Base-by-base conservation (phyloP, 2,888 invertebrate genomes). In the Gastrophysa polygoni region DNA sequence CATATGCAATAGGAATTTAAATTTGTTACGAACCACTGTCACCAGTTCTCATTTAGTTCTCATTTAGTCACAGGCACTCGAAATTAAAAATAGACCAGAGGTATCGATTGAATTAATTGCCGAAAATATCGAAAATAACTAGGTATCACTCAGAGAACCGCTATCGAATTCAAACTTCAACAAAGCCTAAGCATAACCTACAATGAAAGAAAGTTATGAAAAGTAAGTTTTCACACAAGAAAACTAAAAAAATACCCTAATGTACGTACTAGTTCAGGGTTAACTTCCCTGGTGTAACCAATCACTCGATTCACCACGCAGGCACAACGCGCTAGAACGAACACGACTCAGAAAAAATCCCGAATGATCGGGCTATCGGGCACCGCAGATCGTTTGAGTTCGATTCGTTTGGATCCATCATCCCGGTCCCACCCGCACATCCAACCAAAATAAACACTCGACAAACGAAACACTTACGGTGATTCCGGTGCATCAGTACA, bases 381-480 rank as follows among this genome's bases (percentile, higher is more conserved):
- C n/a, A n/a, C n/a, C 7, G 24, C 7, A 24, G 24, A 5, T 24
- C 7, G 7, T 3, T 24, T 5, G 24, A 3, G 38, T 38, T 38
- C 38, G 38, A 38, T 38, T 38, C 38, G 38, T 38, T 6, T 24
- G 24, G 24, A 24, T 5, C 7, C 24, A 24, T 24, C 32, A 32
- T 4, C 2, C n/a, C 3, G 14, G 14, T 14, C 3, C 38, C 3
- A n/a, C n/a, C n/a, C 38, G 6, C n/a, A n/a, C n/a, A 2, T 14
- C 38, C n/a, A 38, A 38, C 38, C n/a, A 43, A 64, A 59, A 50
- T 49, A 49, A 55, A 34, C 50, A 63, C 57, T 28, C 51, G 50
- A 46, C 47, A 29, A 51, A 50, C 43, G 10, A 57, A 48, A 67
- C 67, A 70, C 70, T 70, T 68, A 70, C 70, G 54, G 49, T 63